phyloP scores from a whole-genome alignment of 2,888 invertebrate species.

The Lydus trimaculatus region DNA sequence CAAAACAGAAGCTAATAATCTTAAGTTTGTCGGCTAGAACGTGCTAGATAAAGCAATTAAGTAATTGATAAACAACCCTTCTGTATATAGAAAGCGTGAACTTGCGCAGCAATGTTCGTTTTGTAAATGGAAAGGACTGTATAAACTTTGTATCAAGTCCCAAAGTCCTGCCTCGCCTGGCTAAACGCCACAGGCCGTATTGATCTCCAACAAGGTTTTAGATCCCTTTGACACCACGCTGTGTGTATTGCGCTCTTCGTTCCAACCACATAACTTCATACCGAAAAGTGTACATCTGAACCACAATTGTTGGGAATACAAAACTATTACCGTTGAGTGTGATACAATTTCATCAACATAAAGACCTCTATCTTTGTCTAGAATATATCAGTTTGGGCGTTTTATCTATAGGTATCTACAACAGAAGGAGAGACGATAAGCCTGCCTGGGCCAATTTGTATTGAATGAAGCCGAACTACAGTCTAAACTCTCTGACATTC shows the following conservation, averaged over 20 bases:
- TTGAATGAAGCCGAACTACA: slow-evolving; percentile 44
- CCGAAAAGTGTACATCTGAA: slow-evolving; percentile 30
- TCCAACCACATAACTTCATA: slow-evolving; percentile 37
- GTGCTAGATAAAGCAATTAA: slow-evolving; percentile 52
- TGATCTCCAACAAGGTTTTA: slow-evolving; percentile 57
- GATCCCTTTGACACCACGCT: slow-evolving; percentile 56
- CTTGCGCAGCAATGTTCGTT: slow-evolving; percentile 37
- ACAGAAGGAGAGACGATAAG: slow-evolving; percentile 22
- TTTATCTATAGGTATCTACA: background rate
- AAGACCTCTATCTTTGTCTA: slow-evolving; percentile 29
- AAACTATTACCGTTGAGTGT: slow-evolving; percentile 37
- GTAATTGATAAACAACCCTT: slow-evolving; percentile 53
- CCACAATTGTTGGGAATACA: slow-evolving; percentile 36
- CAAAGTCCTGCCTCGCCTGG: slow-evolving; percentile 55
- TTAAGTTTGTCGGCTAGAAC: slow-evolving; percentile 47
- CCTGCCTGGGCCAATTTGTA: slow-evolving; percentile 39
- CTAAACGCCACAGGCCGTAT: slow-evolving; percentile 60
- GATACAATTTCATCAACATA: slow-evolving; percentile 40
- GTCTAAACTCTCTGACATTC: slow-evolving; percentile 48
- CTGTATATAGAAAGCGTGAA: slow-evolving; percentile 34
- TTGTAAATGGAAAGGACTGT: slow-evolving; percentile 42
- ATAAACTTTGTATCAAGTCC: slow-evolving; percentile 57
- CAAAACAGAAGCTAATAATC: slow-evolving; percentile 43
- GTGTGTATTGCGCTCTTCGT: slow-evolving; percentile 47
- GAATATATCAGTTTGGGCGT: slow-evolving; percentile 5